Conservation (phyloP, 2,113 vertebrate genomes). For the Hymenochirus boettgeri region DNA sequence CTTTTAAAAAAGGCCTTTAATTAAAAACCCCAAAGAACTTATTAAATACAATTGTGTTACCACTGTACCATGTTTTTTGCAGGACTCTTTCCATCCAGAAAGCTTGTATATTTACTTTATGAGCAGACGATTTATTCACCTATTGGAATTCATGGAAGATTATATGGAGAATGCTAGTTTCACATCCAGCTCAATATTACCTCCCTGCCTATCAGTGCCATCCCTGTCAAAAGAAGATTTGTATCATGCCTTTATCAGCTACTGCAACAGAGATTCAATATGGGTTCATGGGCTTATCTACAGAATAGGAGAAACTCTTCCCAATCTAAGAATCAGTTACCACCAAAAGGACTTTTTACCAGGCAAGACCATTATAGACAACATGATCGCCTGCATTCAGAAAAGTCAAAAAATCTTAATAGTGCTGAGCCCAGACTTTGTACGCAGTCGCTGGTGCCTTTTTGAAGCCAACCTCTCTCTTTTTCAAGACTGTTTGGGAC, state of each 20-base stretch:
- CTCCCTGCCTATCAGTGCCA: constrained; percentile 21
- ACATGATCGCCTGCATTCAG: constrained; percentile 58
- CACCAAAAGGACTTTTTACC: constrained; percentile 56
- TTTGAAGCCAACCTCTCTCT: constrained; percentile 58
- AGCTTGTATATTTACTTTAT: too few species aligned
- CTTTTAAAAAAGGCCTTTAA: too few species aligned
- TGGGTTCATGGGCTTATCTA: constrained; percentile 49
- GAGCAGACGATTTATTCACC: too few species aligned
- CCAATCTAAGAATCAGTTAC: constrained; percentile 48
- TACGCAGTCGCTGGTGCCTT: constrained; percentile 59
- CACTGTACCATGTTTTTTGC: too few species aligned
- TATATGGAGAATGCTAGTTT: too few species aligned
- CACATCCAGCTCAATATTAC: too few species aligned
- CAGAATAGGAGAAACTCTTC: constrained; percentile 45
- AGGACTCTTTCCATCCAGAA: too few species aligned
- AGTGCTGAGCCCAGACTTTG: constrained; percentile 57
- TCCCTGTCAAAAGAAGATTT: constrained; percentile 37
- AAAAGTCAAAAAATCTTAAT: constrained; percentile 60
- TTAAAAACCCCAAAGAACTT: too few species aligned
- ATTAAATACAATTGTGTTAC: too few species aligned
- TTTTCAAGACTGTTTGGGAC: constrained; percentile 53
- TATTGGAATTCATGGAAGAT: too few species aligned
- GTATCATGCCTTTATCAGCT: constrained; percentile 60
- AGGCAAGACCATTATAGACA: constrained; percentile 55
- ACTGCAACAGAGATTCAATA: constrained; percentile 48